Conservation (phyloP, 2,113 vertebrate genomes). For the Castor canadensis region DNA sequence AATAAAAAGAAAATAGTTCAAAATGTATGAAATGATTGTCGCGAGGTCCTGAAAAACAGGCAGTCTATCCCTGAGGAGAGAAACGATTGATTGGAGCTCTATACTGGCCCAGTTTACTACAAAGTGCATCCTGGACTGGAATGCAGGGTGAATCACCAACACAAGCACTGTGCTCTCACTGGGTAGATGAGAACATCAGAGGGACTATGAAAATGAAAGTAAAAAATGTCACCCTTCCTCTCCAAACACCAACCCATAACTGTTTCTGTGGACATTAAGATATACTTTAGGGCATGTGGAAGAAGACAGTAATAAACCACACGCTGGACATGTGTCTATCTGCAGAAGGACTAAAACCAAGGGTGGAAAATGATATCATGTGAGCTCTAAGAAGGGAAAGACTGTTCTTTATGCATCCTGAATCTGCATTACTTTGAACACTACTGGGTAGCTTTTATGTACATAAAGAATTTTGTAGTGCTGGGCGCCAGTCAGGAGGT, state of each 20-base stretch:
- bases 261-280: not conserved
- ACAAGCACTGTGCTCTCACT: not conserved
- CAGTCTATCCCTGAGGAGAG: rapidly evolving
- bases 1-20: not conserved
- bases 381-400: not conserved
- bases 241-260: not conserved
- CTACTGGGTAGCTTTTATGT: not conserved
- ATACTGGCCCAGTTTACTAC: rapidly evolving
- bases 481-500: too few relatives aligned
- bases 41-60: not conserved
- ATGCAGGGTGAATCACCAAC: rapidly evolving
- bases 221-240: not conserved
- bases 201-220: not conserved
- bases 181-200: not conserved
- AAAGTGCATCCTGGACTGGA: not conserved
- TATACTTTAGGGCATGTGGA: not conserved
- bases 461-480: not conserved
- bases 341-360: not conserved
- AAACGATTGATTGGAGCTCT: not conserved
- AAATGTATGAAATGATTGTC: not conserved
- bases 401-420: not conserved
- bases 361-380: too few relatives aligned
- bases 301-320: not conserved
- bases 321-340: not conserved
- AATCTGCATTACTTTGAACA: not conserved